Evolutionary conservation across 2,113 vertebrate species (phyloP), one percentile per base, ranked within the genome.

Genomic region (Grammomys surdaster): DNA sequence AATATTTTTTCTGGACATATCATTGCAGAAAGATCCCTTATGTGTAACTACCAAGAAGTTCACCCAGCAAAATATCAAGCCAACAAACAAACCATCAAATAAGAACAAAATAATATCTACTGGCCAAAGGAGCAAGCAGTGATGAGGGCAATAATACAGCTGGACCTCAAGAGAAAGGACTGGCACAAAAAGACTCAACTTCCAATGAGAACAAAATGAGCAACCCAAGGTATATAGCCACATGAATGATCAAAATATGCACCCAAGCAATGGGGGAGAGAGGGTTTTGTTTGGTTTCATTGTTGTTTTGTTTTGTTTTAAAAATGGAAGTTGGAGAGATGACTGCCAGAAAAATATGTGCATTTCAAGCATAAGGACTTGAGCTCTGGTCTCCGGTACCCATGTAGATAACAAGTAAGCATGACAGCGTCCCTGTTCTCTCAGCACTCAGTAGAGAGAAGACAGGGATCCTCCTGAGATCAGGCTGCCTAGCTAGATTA

Each of bases 61-160:
- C 9, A 17, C 1, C 65, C 0, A 51, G 5, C 36, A 46, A 1
- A 88, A 19, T 22, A 69, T 20, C 26, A 91, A 93, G n/a, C 46
- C 78, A 93, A 93, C 3, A 93, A 76, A 86, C 31, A 36, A 70
- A 86, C n/a, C 33, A 76, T 24, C 60, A 75, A 82, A 67, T 60
- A 67, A 63, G 33, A 76, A 36, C 17, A 54, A 93, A 91, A 22
- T 33, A 78, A 7, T 40, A 77, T 40, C 86, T 36, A 82, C n/a
- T 51, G n/a, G 11, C 40, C 60, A 73, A 1, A 51, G 40, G 28
- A 75, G 13, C 5, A 92, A 46, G 84, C 67, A 93, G 82, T 4
- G 4, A 46, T 73, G 46, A 58, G 14, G 9, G 2, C 1, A 33
- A 16, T 54, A 86, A 87, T 88, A n/a, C 8, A 33, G 16, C 22